Conservation (phyloP, 2,888 invertebrate species). For the Troglohyphantes excavatus region DNA sequence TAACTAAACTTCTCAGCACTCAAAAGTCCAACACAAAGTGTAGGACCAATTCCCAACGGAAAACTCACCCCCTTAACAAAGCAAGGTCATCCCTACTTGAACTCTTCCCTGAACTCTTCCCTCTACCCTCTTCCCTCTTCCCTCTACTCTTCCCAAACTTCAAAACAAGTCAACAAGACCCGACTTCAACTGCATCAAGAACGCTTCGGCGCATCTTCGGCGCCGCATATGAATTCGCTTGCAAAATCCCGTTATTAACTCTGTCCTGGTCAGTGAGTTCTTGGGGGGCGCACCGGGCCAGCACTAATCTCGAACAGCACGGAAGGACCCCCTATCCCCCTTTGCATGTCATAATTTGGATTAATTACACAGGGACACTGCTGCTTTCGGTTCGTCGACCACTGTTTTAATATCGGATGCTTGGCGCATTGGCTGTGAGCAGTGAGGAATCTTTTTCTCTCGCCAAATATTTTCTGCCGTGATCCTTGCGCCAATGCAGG, state of each 20-base stretch:
- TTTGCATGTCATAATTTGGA: slow-evolving; percentile 47
- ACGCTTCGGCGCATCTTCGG: slow-evolving; percentile 44
- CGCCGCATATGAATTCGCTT: slow-evolving; percentile 27
- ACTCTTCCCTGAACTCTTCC: too few relatives aligned
- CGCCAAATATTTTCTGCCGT: too few relatives aligned
- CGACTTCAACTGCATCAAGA: slow-evolving; percentile 35
- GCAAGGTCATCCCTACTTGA: too few relatives aligned
- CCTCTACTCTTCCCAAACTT: too few relatives aligned
- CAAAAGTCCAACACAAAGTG: too few relatives aligned
- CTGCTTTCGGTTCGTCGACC: slow-evolving; percentile 44
- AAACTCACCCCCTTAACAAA: too few relatives aligned
- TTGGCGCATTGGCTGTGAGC: slow-evolving; percentile 22
- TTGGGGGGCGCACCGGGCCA: slow-evolving; percentile 11
- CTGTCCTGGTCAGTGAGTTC: slow-evolving; percentile 48
- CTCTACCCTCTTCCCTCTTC: too few relatives aligned
- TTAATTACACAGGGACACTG: slow-evolving; percentile 60
- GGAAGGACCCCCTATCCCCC: neutral
- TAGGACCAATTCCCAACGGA: too few relatives aligned
- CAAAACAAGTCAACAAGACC: too few relatives aligned
- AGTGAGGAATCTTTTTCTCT: neutral
- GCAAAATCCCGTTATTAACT: slow-evolving; percentile 71
- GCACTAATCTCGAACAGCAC: slow-evolving; percentile 38
- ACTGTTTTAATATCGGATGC: slow-evolving; percentile 64
- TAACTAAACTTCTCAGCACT: too few relatives aligned
- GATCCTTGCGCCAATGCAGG: too few relatives aligned